Base-by-base conservation (phyloP, 1,140 invertebrate genomes). In the Bombus cullumanus region DNA sequence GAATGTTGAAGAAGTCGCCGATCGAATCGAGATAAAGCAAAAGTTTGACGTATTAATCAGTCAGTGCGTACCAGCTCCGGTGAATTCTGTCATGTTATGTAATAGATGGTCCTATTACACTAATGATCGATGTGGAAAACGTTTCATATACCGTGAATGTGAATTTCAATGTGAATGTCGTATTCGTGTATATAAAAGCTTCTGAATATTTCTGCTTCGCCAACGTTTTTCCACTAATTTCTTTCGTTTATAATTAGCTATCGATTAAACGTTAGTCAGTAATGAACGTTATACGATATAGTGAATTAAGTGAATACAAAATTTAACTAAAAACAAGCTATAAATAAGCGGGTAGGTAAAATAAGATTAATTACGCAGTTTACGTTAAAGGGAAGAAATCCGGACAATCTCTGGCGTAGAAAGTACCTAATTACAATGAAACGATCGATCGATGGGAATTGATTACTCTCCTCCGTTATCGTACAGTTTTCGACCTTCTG, bases 361-460 rank as follows among this genome's bases (percentile, higher is more conserved):
- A 31, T 41, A 25, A 41, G 22, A 83, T 78, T 83, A 78, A 83
- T 78, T 64, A 31, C 34, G 34, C 37, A 39, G 69, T 69, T 69
- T 69, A 34, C 9, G 28, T 78, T 34, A 69, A 76, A 68, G 18
- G 31, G 47, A 8, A 28, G 22, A 41, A 77, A 74, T 74, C 37
- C 15, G 1, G 28, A 6, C 64, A 71, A 53, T 64, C 66, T 59
- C 25, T 18, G 22, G 9, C 37, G 34, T 37, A 37, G 28, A n/a
- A 85, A 47, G 68, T 66, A 62, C 28, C 59, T 62, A 80, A 80
- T 85, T 64, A 53, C 41, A 9, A 1, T 4, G 37, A 69, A 34
- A 75, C 39, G 53, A 71, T 68, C 66, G 82, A 84, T 71, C 66
- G n/a, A n/a, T 8, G 22, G 28, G n/a, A 72, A 85, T 80, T 73